Percentiles rank a stretch among this genome's conserved stretches.
Evolutionary conservation across 2,797 vertebrate species (phyloP).

Genomic region (Typhlichthys eigenmanni): DNA sequence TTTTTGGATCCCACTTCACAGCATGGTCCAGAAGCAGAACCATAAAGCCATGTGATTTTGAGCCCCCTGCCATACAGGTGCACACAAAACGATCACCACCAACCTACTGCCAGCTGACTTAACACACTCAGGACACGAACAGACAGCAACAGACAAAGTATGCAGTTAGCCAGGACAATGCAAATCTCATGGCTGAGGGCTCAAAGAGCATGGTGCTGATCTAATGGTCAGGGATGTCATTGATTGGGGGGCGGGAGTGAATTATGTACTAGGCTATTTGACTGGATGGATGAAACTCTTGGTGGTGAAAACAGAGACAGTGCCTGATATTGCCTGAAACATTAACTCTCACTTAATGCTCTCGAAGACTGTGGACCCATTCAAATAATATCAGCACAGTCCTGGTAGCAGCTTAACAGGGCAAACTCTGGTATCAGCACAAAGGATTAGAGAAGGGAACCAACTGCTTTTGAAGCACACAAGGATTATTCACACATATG

Average conservation of each 20-base stretch:
- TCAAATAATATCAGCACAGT: slow-evolving; percentile 74
- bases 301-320: slow-evolving; percentile 58
- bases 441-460: slow-evolving; percentile 71
- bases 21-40: slow-evolving; percentile 65
- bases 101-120: slow-evolving; percentile 32
- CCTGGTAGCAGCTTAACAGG: slow-evolving; percentile 81
- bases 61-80: slow-evolving; percentile 50
- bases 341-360: slow-evolving; percentile 56
- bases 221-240: slow-evolving; percentile 55
- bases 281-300: slow-evolving; percentile 45
- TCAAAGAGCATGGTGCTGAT: slow-evolving; percentile 57
- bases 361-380: slow-evolving; percentile 65
- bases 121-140: slow-evolving; percentile 49
- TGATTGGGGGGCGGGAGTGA: slow-evolving; percentile 62
- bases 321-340: slow-evolving; percentile 72
- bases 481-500: slow-evolving; percentile 63
- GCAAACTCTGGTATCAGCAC: slow-evolving; percentile 78
- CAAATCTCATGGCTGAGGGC: slow-evolving; percentile 54
- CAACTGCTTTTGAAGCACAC: slow-evolving; percentile 67
- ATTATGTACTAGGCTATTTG: slow-evolving; percentile 50
- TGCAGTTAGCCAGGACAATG: slow-evolving; percentile 44
- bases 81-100: slow-evolving; percentile 40
- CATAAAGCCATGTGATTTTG: slow-evolving; percentile 54
- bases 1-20: slow-evolving; percentile 62
- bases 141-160: slow-evolving; percentile 44